These are phyloP conservation scores for Pantherophis guttatus DNA, from an alignment of 2,113 vertebrate species.

Conservation along the genomic window DNA sequence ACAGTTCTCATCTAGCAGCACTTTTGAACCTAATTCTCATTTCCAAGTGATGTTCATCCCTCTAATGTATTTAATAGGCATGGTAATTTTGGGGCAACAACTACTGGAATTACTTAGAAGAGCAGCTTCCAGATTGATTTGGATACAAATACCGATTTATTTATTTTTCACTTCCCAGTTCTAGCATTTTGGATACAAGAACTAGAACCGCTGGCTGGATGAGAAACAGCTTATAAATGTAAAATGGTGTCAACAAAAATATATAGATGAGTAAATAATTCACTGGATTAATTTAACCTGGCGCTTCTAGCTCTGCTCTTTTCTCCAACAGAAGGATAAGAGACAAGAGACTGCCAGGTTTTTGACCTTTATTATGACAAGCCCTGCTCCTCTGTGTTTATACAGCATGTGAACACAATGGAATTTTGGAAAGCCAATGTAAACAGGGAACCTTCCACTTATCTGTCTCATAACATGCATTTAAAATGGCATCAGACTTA, in stretches of 20 bases:
- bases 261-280: background rate
- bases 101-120: background rate
- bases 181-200: no score
- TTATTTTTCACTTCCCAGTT: background rate
- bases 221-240: background rate
- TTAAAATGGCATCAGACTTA: background rate
- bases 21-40: background rate
- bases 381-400: background rate
- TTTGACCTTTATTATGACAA: background rate
- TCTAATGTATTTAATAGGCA: background rate
- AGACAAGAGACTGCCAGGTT: background rate
- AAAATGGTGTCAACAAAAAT: background rate
- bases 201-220: no score
- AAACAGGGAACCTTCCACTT: background rate
- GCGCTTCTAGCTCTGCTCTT: background rate
- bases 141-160: background rate
- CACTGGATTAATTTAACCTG: background rate
- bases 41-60: background rate
- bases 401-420: background rate
- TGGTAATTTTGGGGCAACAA: no score
- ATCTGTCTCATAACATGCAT: background rate
- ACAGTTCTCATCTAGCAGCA: background rate
- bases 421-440: background rate
- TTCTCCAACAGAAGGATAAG: background rate
- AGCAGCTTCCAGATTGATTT: background rate